Conservation (phyloP, 2,888 invertebrate genomes). For the Sinopyrophorus schimmeli region DNA sequence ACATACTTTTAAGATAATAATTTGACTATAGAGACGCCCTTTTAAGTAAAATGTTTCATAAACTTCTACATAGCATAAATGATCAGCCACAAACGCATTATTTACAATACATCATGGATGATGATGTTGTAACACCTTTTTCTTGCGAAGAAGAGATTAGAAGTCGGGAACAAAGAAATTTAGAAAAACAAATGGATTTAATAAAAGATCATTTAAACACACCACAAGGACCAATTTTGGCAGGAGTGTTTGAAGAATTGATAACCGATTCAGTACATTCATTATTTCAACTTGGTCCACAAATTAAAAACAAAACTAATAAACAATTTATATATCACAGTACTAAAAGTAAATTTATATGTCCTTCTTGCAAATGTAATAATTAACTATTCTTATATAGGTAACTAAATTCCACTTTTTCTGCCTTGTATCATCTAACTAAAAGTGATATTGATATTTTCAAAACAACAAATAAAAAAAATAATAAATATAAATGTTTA, state of each 20-base stretch:
- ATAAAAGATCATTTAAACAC: constrained; percentile 38
- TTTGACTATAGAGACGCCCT: constrained; percentile 50
- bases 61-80: constrained; percentile 33
- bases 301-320: constrained; percentile 9
- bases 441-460: too few relatives aligned
- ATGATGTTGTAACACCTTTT: constrained; percentile 1
- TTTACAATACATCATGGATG: constrained; percentile 41
- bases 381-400: constrained; percentile 36
- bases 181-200: constrained; percentile 27
- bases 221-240: constrained; percentile 38
- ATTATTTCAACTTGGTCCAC: constrained; percentile 38
- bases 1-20: neutral
- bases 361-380: constrained; percentile 7
- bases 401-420: neutral
- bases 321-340: constrained; percentile 1
- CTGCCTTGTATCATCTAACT: too few relatives aligned
- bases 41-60: constrained; percentile 44
- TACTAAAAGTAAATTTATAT: constrained; percentile 1
- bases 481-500: neutral
- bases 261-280: constrained; percentile 42
- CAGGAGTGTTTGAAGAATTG: constrained; percentile 41
- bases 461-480: too few relatives aligned
- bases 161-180: constrained; percentile 17
- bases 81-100: constrained; percentile 41
- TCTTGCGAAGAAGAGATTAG: neutral